Evolutionary conservation across 2,888 invertebrate genomes (phyloP).

Genomic region (Conus canariensis): DNA sequence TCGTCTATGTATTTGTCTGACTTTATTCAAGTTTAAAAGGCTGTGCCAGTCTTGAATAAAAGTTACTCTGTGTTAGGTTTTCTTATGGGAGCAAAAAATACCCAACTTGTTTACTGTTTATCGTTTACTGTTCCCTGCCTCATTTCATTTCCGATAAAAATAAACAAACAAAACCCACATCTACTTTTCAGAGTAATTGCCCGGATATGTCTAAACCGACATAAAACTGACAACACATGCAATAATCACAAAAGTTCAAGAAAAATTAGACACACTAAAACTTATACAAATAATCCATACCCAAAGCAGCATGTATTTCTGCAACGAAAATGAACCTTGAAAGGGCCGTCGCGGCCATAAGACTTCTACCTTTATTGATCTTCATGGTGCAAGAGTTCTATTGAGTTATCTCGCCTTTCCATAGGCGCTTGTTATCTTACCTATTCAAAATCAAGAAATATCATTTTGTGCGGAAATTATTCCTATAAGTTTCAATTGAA

Average conservation of each 20-base stretch:
- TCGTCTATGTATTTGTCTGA: no score
- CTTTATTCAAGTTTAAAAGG: no score
- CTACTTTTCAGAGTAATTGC: not conserved
- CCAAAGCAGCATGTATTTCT: not conserved
- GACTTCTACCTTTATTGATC: not conserved
- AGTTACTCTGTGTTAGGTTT: no score
- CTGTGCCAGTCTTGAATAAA: no score
- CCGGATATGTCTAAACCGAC: not conserved
- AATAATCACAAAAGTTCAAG: not conserved
- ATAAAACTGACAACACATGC: not conserved
- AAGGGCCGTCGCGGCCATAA: not conserved
- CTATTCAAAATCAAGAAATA: not conserved
- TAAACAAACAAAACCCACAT: not conserved
- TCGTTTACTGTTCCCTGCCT: not conserved
- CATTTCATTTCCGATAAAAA: not conserved
- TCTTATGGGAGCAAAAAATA: no score
- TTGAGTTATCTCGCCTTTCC: slow-evolving; percentile 6
- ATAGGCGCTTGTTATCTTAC: not conserved
- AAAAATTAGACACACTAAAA: not conserved
- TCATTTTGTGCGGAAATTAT: not conserved
- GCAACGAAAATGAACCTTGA: not conserved
- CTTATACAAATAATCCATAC: not conserved
- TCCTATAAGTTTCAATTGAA: not conserved
- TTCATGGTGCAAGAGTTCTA: not conserved
- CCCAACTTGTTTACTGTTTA: no score